A percentile compares a stretch with the other conserved stretches of the same genome.
These are phyloP conservation scores for Anaspis maculata DNA, from an alignment of 2,888 invertebrate species.

Conservation along the genomic window DNA sequence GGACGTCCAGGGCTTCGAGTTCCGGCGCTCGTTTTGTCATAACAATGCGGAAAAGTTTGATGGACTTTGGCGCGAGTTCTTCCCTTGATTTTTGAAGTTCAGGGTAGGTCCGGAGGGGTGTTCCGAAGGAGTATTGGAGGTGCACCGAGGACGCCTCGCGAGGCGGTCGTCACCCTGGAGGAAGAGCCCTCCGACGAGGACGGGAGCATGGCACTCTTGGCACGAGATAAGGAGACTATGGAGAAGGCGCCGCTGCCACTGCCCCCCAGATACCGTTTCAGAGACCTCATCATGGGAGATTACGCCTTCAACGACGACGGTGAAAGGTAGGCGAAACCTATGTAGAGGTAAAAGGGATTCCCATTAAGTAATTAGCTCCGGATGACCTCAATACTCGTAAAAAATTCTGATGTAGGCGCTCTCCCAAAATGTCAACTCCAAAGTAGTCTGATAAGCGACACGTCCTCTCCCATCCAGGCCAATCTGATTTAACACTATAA, in stretches of 20 bases:
- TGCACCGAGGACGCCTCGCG: slow-evolving; percentile 9
- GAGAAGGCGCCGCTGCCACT: slow-evolving; percentile 42
- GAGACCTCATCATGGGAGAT: slow-evolving; percentile 70
- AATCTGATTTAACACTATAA: no score
- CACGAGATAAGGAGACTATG: slow-evolving; percentile 30
- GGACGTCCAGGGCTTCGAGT: slow-evolving; percentile 6
- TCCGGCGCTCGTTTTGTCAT: not conserved
- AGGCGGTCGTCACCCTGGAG: slow-evolving; percentile 28
- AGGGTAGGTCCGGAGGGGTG: no score
- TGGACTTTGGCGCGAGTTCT: no score
- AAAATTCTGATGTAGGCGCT: no score
- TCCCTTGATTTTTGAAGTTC: no score
- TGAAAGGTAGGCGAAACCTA: slow-evolving; percentile 70
- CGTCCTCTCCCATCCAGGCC: no score
- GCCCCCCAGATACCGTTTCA: slow-evolving; percentile 64
- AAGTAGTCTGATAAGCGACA: no score
- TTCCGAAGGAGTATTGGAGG: no score
- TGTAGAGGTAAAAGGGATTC: no score
- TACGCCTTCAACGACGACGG: slow-evolving; percentile 69
- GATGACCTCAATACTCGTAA: no score
- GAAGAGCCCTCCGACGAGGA: slow-evolving; percentile 26
- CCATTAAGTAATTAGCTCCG: no score
- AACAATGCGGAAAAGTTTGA: slow-evolving; percentile 7
- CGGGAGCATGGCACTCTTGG: slow-evolving; percentile 35
- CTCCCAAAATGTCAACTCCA: no score